Conservation (phyloP, 2,113 vertebrate genomes). For the Calyptomena viridis region DNA sequence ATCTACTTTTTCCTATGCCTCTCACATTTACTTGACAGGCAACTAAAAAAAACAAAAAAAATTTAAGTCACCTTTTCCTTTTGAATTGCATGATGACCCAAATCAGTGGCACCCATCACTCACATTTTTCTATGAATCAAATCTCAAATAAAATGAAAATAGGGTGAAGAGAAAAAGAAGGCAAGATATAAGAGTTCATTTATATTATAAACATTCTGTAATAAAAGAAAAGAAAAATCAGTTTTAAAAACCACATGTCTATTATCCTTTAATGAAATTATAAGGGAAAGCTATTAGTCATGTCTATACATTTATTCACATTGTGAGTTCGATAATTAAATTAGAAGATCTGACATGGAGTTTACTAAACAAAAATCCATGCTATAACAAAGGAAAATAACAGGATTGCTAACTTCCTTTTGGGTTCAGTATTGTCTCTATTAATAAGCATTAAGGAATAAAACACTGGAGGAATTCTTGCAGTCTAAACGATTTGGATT, state of each 20-base stretch:
- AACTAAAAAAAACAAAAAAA: conserved; percentile 24
- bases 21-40: conserved; percentile 13
- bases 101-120: background rate
- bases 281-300: conserved; percentile 21
- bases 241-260: background rate
- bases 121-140: background rate
- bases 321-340: conserved; percentile 51
- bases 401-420: conserved; percentile 20
- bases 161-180: background rate
- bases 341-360: conserved; percentile 38
- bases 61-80: conserved; percentile 3
- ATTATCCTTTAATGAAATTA: conserved; percentile 38
- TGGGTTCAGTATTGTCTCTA: conserved; percentile 53
- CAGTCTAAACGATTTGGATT: background rate
- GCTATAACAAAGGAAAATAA: background rate
- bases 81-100: conserved; percentile 34
- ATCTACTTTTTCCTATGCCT: conserved; percentile 19
- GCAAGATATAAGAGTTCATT: conserved; percentile 12
- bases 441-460: conserved; percentile 52
- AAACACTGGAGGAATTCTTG: conserved; percentile 50
- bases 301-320: conserved; percentile 32
- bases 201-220: conserved; percentile 22
- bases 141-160: conserved; percentile 17
- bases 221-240: background rate
- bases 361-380: conserved; percentile 41